These are phyloP conservation scores for Trachelus tabidus DNA, from an alignment of 2,888 invertebrate genomes.

Conservation along the genomic window DNA sequence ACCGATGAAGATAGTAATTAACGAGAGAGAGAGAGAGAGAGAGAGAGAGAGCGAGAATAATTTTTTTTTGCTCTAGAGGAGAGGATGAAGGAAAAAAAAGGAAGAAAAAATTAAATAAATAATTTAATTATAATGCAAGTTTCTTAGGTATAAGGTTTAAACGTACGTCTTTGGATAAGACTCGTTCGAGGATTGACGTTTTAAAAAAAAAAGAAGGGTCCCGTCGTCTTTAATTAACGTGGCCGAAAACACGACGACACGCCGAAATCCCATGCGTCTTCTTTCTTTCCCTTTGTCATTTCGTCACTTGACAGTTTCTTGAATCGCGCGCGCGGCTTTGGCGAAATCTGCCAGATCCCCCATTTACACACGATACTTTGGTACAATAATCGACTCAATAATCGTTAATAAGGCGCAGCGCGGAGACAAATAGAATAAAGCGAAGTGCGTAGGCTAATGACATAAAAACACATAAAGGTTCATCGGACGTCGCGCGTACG, in stretches of 20 bases:
- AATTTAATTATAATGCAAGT: slow-evolving; percentile 14
- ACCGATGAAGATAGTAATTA: background rate
- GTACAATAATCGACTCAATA: slow-evolving; percentile 42
- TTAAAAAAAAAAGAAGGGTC: background rate
- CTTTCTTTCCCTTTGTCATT: background rate
- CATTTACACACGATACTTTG: slow-evolving; percentile 24
- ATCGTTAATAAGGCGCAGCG: slow-evolving; percentile 22
- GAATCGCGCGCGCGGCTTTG: slow-evolving; percentile 10
- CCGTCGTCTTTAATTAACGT: background rate
- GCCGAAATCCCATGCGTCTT: background rate
- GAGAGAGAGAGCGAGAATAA: background rate
- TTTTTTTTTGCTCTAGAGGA: background rate
- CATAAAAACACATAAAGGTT: slow-evolving; percentile 20
- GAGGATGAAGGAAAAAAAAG: background rate
- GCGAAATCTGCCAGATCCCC: slow-evolving; percentile 15
- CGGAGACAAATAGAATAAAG: slow-evolving; percentile 13
- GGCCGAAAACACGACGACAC: background rate
- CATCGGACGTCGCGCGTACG: slow-evolving; percentile 37
- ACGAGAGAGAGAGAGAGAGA: background rate
- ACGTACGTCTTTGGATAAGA: background rate
- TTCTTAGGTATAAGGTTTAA: slow-evolving; percentile 23
- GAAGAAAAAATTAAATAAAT: background rate
- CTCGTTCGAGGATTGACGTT: background rate
- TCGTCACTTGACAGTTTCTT: slow-evolving; percentile 2
- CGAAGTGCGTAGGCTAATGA: background rate